Evolutionary conservation across 2,888 invertebrate genomes (phyloP), one percentile per base, ranked within the genome.

Genomic region (Drosophila kuntzei): DNA sequence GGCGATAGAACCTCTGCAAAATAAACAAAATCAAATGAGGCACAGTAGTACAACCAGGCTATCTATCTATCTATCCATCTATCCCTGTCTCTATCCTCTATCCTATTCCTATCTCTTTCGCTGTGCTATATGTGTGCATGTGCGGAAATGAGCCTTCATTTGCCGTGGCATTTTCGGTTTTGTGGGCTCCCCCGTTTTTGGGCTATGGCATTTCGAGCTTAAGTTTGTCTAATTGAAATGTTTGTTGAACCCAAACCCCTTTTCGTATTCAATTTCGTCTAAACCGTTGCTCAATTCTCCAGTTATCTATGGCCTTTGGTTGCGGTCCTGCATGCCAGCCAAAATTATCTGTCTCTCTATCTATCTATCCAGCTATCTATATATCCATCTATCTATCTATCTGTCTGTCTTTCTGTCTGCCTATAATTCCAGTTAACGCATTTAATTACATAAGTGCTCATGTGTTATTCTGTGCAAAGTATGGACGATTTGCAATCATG

Each of bases 1-100:
- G 97, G 97, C 55, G 96, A 96, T 47, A 98, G 94, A 34, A 97
- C 96, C 93, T 98, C 97, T 96, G 93, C 76, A 81, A 77, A 81
- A 82, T 79, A 74, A 80, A 80, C 73, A 73, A 79, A 71, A 78
- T 72, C 75, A 72, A 86, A 83, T 76, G 80, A 78, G 78, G 39
- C 66, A 64, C 47, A 12, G 41, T 37, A 11, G 16, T 27, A 37
- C 6, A 22, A 22, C 12, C 12, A 46, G 44, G 9, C 46, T 29
- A 47, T 47, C 29, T 29, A n/a, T n/a, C n/a, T n/a, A n/a, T n/a
- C n/a, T n/a, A n/a, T n/a, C n/a, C n/a, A 47, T 47, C 29, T 29
- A 29, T 34, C 5, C 53, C 20, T 39, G 22, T 14, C 5, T 44
- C 34, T 27, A 6, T 57, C 32, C 32, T 12, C 20, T 27, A 39